Evolutionary conservation across 2,888 invertebrate species (phyloP).

Genomic region (Watsonalla binaria): DNA sequence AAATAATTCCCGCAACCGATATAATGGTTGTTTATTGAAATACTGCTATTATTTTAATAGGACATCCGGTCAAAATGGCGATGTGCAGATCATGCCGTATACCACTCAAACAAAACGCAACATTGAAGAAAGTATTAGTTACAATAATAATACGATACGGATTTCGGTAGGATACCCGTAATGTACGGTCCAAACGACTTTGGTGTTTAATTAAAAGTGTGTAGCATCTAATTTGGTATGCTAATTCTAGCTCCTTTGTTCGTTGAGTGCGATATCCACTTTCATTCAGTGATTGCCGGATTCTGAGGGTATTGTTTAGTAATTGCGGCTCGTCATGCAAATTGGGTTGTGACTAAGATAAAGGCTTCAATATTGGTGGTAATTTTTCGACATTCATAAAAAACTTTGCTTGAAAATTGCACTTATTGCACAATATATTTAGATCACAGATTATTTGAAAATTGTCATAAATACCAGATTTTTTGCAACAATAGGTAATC

Average conservation of each 20-base stretch:
- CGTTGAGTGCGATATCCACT: conserved; percentile 37
- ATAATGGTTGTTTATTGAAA: conserved; percentile 70
- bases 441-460: no score
- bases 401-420: no score
- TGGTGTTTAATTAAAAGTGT: conserved; percentile 45
- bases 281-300: conserved; percentile 24
- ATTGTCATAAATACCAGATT: no score
- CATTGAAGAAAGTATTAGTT: conserved; percentile 38
- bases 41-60: conserved; percentile 73
- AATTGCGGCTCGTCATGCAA: conserved; percentile 15
- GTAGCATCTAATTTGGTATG: conserved; percentile 52
- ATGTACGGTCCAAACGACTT: conserved; percentile 19
- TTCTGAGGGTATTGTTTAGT: conserved; percentile 27
- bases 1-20: conserved; percentile 42
- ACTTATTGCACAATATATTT: no score
- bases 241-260: conserved; percentile 43
- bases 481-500: no score
- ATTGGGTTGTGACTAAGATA: conserved; percentile 1
- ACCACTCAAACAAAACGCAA: conserved; percentile 23
- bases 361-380: no score
- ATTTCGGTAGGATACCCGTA: neutral
- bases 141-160: conserved; percentile 54
- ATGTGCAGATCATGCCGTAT: conserved; percentile 37
- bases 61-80: conserved; percentile 56
- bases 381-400: no score